Base-by-base conservation (phyloP, 2,888 invertebrate genomes). In the Ophion slaviceki region DNA sequence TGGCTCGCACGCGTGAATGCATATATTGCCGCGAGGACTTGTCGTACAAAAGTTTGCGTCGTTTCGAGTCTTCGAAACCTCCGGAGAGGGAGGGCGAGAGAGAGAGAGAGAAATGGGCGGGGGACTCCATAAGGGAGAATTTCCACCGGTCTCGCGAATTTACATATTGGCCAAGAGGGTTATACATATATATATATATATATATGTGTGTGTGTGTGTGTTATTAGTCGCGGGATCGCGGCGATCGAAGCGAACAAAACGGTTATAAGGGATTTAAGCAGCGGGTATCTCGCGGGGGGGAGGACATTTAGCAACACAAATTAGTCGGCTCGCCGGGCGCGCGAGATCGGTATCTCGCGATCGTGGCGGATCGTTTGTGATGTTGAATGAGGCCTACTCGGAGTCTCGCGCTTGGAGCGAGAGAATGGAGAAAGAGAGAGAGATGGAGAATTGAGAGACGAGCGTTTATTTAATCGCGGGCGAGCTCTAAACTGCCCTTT, bases 251-350 rank as follows among this genome's bases (percentile, higher is more conserved):
- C 32, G 32, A 86, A 77, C 83, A 70, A 80, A 83, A 86, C 83
- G 76, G 64, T 70, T 66, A 28, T 75, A 68, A 80, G 77, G 72
- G 75, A 68, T 32, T 32, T 59, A 61, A 62, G 80, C 28, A 32
- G 53, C 83, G 77, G 71, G 70, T 66, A 62, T 71, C 70, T 66
- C 86, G 85, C 87, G 86, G 88, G 88, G 88, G 66, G 36, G 61
- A 32, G 74, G 76, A 76, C 91, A 90, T 90, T 91, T 91, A 91
- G 90, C 90, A 90, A 90, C 90, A 91, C 91, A 91, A 91, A 91
- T 91, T 91, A 91, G 89, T 88, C 90, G 85, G 84, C 85, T 83
- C 84, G 81, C 86, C 81, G 82, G 74, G 32, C 32, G 66, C 79
- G 79, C 72, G 75, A 87, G 84, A 87, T 87, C 82, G 84, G 66